Base-by-base conservation (phyloP, 2,797 vertebrate species). In the Enteromius fasciolatus region DNA sequence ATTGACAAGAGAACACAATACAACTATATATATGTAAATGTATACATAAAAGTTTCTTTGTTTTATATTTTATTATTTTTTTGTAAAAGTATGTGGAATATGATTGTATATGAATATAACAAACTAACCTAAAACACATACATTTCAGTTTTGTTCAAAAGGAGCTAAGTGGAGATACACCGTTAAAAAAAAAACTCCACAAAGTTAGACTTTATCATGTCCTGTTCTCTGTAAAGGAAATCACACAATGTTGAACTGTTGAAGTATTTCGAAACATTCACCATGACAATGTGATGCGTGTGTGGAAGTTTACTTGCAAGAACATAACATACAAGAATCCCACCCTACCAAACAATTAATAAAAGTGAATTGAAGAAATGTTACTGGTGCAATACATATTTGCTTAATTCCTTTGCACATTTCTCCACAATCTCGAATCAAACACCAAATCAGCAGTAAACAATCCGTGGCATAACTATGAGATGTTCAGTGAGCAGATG, bases 361-460 rank as follows among this genome's bases (percentile, higher is more conserved):
- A 59, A 69, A 67, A 70, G 74, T 74, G 76, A 85, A 85, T 50
- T 57, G 83, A 25, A 85, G 36, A 83, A 36, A 2, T 57, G 1
- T 66, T 78, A 73, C 76, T 39, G 54, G 11, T 70, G 48, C 54
- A 66, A 72, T 75, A 81, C 68, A 76, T 36, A 28, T 76, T 28
- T 44, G n/a, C 23, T 67, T 54, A 61, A 14, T 41, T 81, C 46
- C 25, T 6, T 77, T 59, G 41, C 7, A 57, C 79, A 87, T 90
- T 91, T 88, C 70, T 86, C 75, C 87, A 88, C 75, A 69, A 82
- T 87, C 86, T 90, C 80, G 84, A 88, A 84, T 87, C 78, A 54
- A 84, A 88, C 83, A 86, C 81, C 81, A 44, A 84, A 88, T 25
- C 86, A 92, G 87, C 90, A 91, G 91, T 91, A 91, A 92, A 80